Percentiles rank a stretch among this genome's conserved stretches.
Conservation (phyloP, 1,140 invertebrate species). For the Helicoverpa armigera region DNA sequence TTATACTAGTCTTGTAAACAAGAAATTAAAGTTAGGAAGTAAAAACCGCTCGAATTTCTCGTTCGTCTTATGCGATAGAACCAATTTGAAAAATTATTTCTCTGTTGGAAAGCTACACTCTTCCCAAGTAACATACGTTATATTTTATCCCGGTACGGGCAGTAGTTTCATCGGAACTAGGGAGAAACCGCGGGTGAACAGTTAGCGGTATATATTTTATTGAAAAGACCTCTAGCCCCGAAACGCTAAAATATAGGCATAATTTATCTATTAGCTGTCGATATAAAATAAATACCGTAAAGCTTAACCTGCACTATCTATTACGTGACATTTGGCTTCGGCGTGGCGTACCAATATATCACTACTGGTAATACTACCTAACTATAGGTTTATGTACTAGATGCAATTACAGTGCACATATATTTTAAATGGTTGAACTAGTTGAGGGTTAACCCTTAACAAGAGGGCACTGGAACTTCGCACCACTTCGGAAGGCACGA, state of each 20-base stretch:
- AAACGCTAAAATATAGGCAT: not conserved
- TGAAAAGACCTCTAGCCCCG: too few relatives aligned
- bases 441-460: not conserved
- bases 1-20: constrained; percentile 47
- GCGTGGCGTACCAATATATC: constrained; percentile 5
- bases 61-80: too few relatives aligned
- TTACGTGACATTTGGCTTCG: constrained; percentile 26
- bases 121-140: too few relatives aligned
- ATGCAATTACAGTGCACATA: not conserved
- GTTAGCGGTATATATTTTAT: too few relatives aligned
- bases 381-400: not conserved
- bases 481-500: too few relatives aligned
- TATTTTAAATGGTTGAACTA: not conserved
- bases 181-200: too few relatives aligned
- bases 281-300: constrained; percentile 15
- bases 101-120: too few relatives aligned
- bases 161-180: too few relatives aligned
- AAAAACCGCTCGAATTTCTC: constrained; percentile 9
- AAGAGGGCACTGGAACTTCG: too few relatives aligned
- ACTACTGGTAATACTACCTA: constrained; percentile 17
- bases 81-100: too few relatives aligned
- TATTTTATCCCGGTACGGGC: too few relatives aligned
- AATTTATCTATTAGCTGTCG: not conserved
- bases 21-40: constrained; percentile 45
- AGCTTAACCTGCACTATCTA: not conserved